phyloP scores from a whole-genome alignment of 2,888 invertebrate genomes.

The Pseudococcus longispinus region DNA sequence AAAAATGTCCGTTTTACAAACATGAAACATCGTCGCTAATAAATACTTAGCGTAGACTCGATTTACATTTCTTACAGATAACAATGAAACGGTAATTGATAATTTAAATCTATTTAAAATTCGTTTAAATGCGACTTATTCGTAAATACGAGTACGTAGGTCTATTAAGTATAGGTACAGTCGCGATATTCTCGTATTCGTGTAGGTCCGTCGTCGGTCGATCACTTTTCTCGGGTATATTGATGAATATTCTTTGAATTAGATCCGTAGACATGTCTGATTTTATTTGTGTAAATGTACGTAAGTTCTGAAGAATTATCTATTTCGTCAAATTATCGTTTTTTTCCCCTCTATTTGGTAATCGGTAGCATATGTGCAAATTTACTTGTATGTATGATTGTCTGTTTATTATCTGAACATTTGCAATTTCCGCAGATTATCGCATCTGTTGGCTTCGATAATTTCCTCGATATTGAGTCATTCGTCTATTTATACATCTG shows the following conservation, averaged over 20 bases:
- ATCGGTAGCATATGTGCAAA: no score
- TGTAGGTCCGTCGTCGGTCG: not conserved
- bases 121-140: not conserved
- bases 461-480: no score
- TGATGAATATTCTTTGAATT: not conserved
- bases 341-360: no score
- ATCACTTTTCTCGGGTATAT: not conserved
- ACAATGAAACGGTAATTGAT: constrained; percentile 18
- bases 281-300: no score
- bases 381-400: no score
- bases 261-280: no score
- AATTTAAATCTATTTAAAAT: not conserved
- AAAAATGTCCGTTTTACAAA: not conserved
- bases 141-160: not conserved
- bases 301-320: no score
- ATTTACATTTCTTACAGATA: constrained; percentile 18
- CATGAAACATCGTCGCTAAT: not conserved
- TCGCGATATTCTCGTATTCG: not conserved
- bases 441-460: no score
- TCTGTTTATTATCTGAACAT: no score
- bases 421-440: no score
- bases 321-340: no score
- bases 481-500: no score
- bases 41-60: not conserved
- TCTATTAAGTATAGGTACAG: not conserved